Evolutionary conservation across 2,797 vertebrate species (phyloP).

Genomic region (Orientallactaga sibirica): DNA sequence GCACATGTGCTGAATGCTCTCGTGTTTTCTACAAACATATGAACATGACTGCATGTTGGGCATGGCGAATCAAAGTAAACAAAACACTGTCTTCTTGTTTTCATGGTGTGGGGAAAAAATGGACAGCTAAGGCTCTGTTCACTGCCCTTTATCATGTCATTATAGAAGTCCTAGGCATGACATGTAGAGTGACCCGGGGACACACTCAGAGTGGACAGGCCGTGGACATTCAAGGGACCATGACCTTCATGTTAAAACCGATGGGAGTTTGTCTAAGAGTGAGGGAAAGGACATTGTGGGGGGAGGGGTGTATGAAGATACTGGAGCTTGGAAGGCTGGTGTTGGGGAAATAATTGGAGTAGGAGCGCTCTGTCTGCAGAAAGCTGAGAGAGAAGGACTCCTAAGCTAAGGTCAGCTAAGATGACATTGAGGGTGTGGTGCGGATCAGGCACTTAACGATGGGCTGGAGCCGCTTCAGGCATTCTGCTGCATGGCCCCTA

Average conservation of each 20-base stretch:
- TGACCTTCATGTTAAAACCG: neutral
- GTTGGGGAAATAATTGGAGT: neutral
- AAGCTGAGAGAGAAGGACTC: neutral
- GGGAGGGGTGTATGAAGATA: neutral
- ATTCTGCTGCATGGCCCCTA: no score
- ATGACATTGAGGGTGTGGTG: neutral
- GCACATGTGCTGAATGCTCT: neutral
- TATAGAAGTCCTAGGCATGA: neutral
- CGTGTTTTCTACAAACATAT: neutral
- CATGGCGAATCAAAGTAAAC: neutral
- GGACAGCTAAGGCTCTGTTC: neutral
- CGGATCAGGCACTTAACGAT: no score
- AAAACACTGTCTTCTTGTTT: neutral
- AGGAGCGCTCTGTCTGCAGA: neutral
- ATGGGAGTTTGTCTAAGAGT: neutral
- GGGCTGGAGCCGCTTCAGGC: neutral
- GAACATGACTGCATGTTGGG: neutral
- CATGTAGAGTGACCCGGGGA: rapidly evolving
- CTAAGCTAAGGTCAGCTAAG: rapidly evolving
- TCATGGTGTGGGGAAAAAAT: neutral
- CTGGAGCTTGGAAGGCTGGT: neutral
- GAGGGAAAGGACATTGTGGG: neutral
- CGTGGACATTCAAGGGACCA: neutral
- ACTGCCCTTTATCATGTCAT: neutral
- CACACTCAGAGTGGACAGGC: neutral